Evolutionary conservation across 1,140 invertebrate species (phyloP).

Genomic region (Mactra quadrangularis): DNA sequence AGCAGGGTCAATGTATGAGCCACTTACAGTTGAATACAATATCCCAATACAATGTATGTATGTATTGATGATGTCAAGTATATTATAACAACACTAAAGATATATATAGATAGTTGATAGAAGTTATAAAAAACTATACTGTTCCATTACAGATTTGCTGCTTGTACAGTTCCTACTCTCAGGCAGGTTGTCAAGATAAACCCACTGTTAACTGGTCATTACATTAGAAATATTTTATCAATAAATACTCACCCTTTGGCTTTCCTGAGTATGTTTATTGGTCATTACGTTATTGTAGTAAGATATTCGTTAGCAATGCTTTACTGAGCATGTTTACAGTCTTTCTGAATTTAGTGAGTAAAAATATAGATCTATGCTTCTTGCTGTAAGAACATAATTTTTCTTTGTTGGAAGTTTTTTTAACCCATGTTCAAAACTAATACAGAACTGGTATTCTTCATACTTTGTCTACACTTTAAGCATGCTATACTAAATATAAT

Average conservation of each 20-base stretch:
- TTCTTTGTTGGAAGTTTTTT: no score
- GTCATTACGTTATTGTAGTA: not conserved
- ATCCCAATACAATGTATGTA: conserved; percentile 1
- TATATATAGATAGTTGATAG: no score
- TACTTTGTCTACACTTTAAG: no score
- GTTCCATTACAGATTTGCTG: conserved; percentile 71
- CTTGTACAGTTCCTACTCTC: conserved; percentile 51
- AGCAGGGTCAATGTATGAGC: no score
- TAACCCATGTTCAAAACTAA: no score
- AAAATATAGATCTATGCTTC: not conserved
- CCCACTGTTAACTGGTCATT: conserved; percentile 64
- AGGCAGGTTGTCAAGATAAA: conserved; percentile 71
- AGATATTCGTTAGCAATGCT: not conserved
- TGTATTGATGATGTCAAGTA: no score
- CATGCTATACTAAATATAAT: no score
- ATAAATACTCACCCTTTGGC: not conserved
- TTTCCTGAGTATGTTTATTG: not conserved
- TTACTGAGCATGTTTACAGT: not conserved
- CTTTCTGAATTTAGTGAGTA: not conserved
- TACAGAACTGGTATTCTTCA: no score
- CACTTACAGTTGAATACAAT: no score
- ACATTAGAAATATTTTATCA: no score
- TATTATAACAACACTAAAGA: no score
- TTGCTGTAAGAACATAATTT: no score
- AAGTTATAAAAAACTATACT: conserved; percentile 10